Evolutionary conservation across 30 jellyfish, hydroid and myxozoan species (phyloP), one percentile per base, ranked within the genome.

Genomic region (Nemopilema nomurai): DNA sequence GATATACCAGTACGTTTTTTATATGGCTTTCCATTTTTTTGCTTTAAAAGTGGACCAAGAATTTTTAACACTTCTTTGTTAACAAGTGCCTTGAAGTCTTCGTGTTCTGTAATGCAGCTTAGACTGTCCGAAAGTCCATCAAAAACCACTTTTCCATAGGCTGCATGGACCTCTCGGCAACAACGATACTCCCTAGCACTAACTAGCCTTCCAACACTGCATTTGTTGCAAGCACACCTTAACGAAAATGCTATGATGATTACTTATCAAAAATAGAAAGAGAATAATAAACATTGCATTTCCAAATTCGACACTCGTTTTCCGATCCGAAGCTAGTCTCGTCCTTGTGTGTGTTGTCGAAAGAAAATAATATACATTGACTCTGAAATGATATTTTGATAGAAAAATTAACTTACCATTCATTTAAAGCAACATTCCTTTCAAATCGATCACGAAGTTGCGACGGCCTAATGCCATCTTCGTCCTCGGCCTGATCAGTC

Each of bases 41-140:
- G 52, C 28, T 67, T 80, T 0, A 80, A 69, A 1, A 67, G 69
- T 0, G 79, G 81, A 18, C 74, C 89, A 63, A 80, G 82, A 50
- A 30, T 69, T 33, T 23, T 31, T 25, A 80, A 49, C 17, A 21
- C 71, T 0, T 80, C 66, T 29, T 20, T 67, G 49, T 80, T 67
- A 22, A 22, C 67, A 32, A 80, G 63, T 17, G 90, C 90, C 24
- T 63, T 19, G 49, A 65, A 80, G 68, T 80, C 90, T 67, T 66
- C 73, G 24, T 80, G 90, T 28, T 65, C 72, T 7, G 90, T 80
- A 21, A 80, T 66, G 65, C 90, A 80, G 23, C 32, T 30, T 0
- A 27, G n/a, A 6, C 74, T 67, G 23, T 64, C 81, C 8, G 67
- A 63, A 50, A 32, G 18, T 25, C 81, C 90, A 66, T 80, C 90